Evolutionary conservation across 2,888 invertebrate species (phyloP), one percentile per base, ranked within the genome.

Genomic region (Netelia virgata): DNA sequence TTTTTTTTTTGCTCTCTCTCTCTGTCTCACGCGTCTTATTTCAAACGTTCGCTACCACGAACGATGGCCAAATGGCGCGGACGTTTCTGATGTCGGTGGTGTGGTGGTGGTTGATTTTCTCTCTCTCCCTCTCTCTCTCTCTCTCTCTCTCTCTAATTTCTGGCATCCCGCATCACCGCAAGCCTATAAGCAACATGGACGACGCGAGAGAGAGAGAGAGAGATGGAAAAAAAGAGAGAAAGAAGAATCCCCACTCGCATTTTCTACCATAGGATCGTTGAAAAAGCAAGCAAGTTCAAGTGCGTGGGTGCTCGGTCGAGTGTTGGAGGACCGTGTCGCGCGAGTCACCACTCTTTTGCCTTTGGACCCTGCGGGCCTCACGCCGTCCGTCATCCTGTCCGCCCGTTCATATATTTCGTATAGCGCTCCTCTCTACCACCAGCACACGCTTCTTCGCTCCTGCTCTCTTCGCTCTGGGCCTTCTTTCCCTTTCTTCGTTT

Each of bases 321-420:
- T 86, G 86, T 86, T 90, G 90, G 90, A 86, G 90, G 90, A 86
- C 88, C 90, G 90, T 92, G 92, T 92, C 92, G 91, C 91, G 89
- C 91, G 91, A 92, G 92, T 92, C 92, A 91, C 92, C 92, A 90
- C 91, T 91, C 90, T 89, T 89, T 90, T 88, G 90, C 90, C 89
- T 87, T 86, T 87, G 90, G 86, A 91, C 92, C 89, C 91, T 89
- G 87, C 89, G 90, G 92, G 92, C 91, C 89, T 92, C 90, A 89
- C 88, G 91, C 91, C 92, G 92, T 92, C 89, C 91, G 91, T 92
- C 92, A 92, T 92, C 90, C 92, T 92, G 92, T 92, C 92, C 91
- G 91, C 91, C 92, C 90, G 92, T 91, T 90, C 90, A 89, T 90
- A 90, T 91, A 91, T 91, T 91, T 92, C 89, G 90, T 88, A 87